Base-by-base conservation (phyloP, 2,888 invertebrate genomes). In the Scrobipalpa atriplicella region DNA sequence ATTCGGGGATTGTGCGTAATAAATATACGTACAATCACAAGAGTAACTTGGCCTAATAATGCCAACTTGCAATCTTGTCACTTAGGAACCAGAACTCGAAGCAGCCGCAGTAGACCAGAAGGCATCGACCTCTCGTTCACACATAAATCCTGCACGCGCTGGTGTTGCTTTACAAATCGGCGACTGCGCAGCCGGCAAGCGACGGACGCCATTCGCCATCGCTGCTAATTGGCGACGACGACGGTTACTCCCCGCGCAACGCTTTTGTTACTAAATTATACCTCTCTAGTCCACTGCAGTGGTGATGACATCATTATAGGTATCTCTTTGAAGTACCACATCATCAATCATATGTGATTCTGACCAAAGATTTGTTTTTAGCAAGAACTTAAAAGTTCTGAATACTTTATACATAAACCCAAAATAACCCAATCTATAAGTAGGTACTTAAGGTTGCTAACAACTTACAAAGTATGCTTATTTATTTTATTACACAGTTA, bases 141-240 rank as follows among this genome's bases (percentile, higher is more conserved):
- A 88, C 86, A 87, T 87, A 87, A 88, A 86, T 87, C 86, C 85
- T 82, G 63, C 70, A 72, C 71, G 70, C 73, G 67, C 61, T 61
- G 67, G 63, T 78, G 80, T 77, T 78, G 77, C 76, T 76, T 78
- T 84, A 85, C 89, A 90, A 88, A 89, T 89, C 88, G 54, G 54
- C 54, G 54, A 9, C 18, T 21, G n/a, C n/a, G 6, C 47, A 16
- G 18, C 11, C 54, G 21, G 54, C 54, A 19, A 86, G 87, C 81
- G 84, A 62, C 77, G 81, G 81, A 82, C 80, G 84, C 85, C 54
- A 21, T 56, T 21, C 83, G 86, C 85, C 86, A 92, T 90, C 90
- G 88, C 82, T 84, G 83, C 86, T 91, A 91, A 91, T 92, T 91
- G 90, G 85, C 84, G 85, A 88, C 90, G 90, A n/a, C n/a, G n/a